A percentile compares a stretch with the other conserved stretches of the same genome.
phyloP scores from a whole-genome alignment of 1,140 invertebrate species.

The Pachyrhynchus sulphureomaculatus region DNA sequence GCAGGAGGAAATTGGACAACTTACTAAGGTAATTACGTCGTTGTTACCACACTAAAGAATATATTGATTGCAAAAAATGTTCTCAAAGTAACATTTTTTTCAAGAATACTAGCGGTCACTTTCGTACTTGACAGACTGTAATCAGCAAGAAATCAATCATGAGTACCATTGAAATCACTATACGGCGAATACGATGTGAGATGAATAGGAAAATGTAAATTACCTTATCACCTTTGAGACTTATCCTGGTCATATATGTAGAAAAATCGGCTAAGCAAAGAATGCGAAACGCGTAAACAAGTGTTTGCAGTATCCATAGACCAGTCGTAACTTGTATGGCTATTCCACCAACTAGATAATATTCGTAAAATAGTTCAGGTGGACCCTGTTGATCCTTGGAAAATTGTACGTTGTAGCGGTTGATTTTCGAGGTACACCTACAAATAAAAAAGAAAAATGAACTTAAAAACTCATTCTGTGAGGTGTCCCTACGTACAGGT shows the following conservation, averaged over 20 bases:
- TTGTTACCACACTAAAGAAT: too few relatives aligned
- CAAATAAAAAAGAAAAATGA: not conserved
- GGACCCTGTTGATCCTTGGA: not conserved
- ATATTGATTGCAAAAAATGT: not conserved
- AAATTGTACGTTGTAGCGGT: slow-evolving; percentile 21
- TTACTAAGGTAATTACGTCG: too few relatives aligned
- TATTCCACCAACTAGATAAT: slow-evolving; percentile 6
- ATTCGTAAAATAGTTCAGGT: slow-evolving; percentile 10
- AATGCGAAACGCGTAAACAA: slow-evolving; percentile 14
- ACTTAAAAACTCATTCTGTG: not conserved
- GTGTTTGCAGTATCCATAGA: slow-evolving; percentile 13
- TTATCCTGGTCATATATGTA: slow-evolving; percentile 20
- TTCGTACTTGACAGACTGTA: too few relatives aligned
- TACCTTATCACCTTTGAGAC: slow-evolving; percentile 10
- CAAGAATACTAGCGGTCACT: too few relatives aligned
- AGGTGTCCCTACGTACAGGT: too few relatives aligned
- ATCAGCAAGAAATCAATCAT: too few relatives aligned
- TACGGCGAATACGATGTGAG: not conserved
- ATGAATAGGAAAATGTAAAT: not conserved
- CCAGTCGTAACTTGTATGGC: not conserved
- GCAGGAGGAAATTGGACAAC: too few relatives aligned
- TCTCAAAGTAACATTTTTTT: not conserved
- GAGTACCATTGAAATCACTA: too few relatives aligned
- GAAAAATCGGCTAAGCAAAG: slow-evolving; percentile 23
- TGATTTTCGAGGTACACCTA: slow-evolving; percentile 17